Percentiles rank a stretch among this genome's conserved stretches.
These are phyloP conservation scores for Rhimphoctona megacephalus DNA, from an alignment of 2,888 invertebrate genomes.

Conservation along the genomic window DNA sequence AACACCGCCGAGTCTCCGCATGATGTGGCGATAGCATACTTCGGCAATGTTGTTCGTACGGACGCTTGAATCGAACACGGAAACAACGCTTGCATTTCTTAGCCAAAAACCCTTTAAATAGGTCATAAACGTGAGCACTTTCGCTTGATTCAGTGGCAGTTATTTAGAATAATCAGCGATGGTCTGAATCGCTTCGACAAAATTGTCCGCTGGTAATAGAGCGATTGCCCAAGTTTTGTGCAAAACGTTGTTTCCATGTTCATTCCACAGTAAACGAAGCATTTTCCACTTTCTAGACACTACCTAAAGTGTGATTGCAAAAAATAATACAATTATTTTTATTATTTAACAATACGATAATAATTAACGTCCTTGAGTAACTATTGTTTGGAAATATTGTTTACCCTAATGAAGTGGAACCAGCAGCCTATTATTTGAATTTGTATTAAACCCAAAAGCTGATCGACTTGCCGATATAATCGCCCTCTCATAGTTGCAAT, in stretches of 20 bases:
- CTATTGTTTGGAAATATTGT: not conserved
- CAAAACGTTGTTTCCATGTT: not conserved
- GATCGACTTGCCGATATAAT: not conserved
- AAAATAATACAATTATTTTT: not conserved
- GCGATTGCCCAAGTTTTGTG: conserved; percentile 19
- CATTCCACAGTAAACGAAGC: not conserved
- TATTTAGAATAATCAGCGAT: not conserved
- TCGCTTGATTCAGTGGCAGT: not conserved
- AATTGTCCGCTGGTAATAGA: conserved; percentile 12
- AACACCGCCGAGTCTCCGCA: not conserved
- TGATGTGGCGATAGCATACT: not conserved
- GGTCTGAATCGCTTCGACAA: not conserved
- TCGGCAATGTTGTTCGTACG: conserved; percentile 11
- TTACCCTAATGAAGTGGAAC: conserved; percentile 42
- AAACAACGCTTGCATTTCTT: not conserved
- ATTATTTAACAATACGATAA: not conserved
- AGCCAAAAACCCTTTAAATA: conserved; percentile 8
- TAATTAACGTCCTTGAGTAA: not conserved
- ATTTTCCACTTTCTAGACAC: conserved; percentile 12
- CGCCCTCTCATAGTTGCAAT: not conserved
- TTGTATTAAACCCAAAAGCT: not conserved
- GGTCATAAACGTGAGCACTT: not conserved
- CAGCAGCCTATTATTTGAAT: conserved; percentile 24
- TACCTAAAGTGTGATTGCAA: not conserved
- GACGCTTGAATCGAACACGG: not conserved